phyloP scores from a whole-genome alignment of 1,140 invertebrate species.

The Diabrotica undecimpunctata region DNA sequence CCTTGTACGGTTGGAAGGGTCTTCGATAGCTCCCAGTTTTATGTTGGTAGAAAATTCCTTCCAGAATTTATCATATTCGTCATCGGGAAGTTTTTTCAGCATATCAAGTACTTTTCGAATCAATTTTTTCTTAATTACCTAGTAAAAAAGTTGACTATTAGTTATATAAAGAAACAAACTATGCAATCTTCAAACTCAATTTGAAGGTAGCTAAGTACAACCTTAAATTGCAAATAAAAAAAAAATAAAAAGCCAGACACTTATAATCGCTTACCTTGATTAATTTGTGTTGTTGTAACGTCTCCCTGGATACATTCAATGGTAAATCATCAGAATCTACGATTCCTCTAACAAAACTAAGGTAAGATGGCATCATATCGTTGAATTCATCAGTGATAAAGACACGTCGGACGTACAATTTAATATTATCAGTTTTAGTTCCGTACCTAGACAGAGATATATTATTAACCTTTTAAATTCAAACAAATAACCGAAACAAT shows the following conservation, averaged over 20 bases:
- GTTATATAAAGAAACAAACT: no score
- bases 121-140: conserved; percentile 94
- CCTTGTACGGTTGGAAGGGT: conserved; percentile 91
- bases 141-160: neutral
- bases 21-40: conserved; percentile 86
- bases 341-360: conserved; percentile 91
- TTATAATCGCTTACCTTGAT: conserved; percentile 64
- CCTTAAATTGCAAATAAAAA: no score
- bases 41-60: conserved; percentile 98
- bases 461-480: neutral
- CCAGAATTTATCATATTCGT: conserved; percentile 95
- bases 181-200: no score
- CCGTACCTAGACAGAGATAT: conserved; percentile 68
- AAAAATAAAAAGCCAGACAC: no score
- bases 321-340: conserved; percentile 99
- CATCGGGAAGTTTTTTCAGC: conserved; percentile 94
- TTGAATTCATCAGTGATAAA: conserved; percentile 99
- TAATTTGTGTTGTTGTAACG: conserved; percentile 97
- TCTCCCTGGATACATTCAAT: conserved; percentile 97
- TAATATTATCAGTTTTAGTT: conserved; percentile 91
- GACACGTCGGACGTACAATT: conserved; percentile 92
- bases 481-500: no score
- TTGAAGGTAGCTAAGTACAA: no score
- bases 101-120: conserved; percentile 96
- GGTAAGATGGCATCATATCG: conserved; percentile 98